Base-by-base conservation (phyloP, 2,888 invertebrate genomes). In the Acrobeloides nanus region DNA sequence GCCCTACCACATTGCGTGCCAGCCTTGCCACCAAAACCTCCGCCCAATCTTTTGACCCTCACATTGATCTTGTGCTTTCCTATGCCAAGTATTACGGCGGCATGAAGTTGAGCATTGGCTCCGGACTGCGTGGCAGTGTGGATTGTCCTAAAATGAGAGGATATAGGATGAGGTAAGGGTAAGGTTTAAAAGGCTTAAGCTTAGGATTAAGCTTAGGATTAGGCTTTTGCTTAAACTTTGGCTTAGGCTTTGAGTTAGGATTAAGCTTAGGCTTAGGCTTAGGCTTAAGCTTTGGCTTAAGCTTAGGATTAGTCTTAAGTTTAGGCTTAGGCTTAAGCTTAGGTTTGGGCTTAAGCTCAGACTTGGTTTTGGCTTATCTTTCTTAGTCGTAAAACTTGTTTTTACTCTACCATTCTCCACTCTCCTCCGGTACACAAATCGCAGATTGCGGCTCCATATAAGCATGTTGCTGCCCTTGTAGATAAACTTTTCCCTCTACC, bases 121-220 rank as follows among this genome's bases (percentile, higher is more conserved):
- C 68, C 64, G 26, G 57, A 52, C 57, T 93, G 92, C 3, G 85
- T 83, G 0, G 88, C 84, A 57, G 83, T 39, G 92, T n/a, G n/a
- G n/a, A n/a, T n/a, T n/a, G n/a, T n/a, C n/a, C n/a, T n/a, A n/a
- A n/a, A n/a, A n/a, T n/a, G 81, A 1, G 79, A 79, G 5, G 76
- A 61, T 1, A 71, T 77, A 8, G 79, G 53, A 32, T 74, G 69
- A 1, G 72, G 68, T 15, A 74, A 74, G n/a, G 74, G 73, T 55
- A 75, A 75, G 74, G 75, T 66, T 48, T 74, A 72, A 48, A 74
- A 67, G 56, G 75, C 75, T 47, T 74, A 72, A n/a, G n/a, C n/a
- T n/a, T n/a, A n/a, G n/a, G n/a, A n/a, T n/a, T n/a, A n/a, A n/a
- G n/a, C n/a, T n/a, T n/a, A n/a, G n/a, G n/a, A n/a, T n/a, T n/a